Evolutionary conservation across 35 echinoderm and acorn worm genomes (phyloP), one percentile per base, ranked within the genome.

Genomic region (Patiria miniata): DNA sequence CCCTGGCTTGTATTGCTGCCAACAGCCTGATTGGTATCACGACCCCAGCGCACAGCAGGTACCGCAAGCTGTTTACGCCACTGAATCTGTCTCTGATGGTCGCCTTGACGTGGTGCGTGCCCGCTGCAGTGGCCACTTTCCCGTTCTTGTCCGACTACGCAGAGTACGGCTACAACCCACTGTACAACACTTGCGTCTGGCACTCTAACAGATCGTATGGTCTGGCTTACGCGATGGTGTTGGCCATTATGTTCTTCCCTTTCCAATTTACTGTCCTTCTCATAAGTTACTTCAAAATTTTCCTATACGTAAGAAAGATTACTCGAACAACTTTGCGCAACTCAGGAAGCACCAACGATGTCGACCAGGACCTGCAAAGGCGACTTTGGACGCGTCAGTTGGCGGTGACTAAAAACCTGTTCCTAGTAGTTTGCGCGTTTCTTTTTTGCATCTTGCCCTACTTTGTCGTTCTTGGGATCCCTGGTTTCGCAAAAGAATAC

Each of bases 181-280:
- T 86, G 33, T 90, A 89, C 83, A 82, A 84, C 19, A 89, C 87
- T 2, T 94, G 92, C 26, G 73, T 80, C 23, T 81, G 87, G 61
- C 80, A 85, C 51, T 85, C 92, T 1, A 14, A 68, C 1, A 68
- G 82, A 28, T 15, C 37, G 40, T 56, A 94, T 81, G 89, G 87
- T 9, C 77, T 89, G 60, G 61, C 76, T 12, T 90, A 77, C 54
- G 56, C 68, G 16, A 32, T 78, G 12, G 8, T 78, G 1, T 9
- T 39, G 16, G 36, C 77, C 1, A 12, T 78, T 4, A 16, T 78
- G 16, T 78, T 78, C 77, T 78, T 3, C 39, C 77, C 77, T 6
- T 12, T 78, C 34, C 17, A 32, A 5, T 16, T 78, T 6, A 37
- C 39, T 6, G 36, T 78, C 39, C 8, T 78, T 32, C 3, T 78